Evolutionary conservation across 2,888 invertebrate species (phyloP).

Genomic region (Dyspetes luteomarginatus): DNA sequence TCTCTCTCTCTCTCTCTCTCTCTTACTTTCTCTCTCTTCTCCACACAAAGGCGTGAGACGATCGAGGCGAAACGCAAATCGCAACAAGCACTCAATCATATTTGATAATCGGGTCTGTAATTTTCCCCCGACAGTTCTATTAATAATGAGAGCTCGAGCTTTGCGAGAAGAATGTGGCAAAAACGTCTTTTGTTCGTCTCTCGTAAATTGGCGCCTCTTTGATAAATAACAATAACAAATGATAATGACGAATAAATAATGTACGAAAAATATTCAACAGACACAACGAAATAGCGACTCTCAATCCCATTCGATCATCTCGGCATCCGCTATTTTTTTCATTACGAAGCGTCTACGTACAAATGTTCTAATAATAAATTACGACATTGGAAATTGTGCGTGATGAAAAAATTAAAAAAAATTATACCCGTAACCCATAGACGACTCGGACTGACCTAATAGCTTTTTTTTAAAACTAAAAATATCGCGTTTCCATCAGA

Average conservation of each 20-base stretch:
- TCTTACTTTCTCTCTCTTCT: neutral
- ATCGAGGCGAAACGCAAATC: neutral
- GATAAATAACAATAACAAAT: neutral
- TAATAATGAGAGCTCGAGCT: constrained; percentile 1
- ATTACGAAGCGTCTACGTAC: too few species aligned
- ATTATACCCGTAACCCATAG: neutral
- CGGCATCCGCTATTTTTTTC: neutral
- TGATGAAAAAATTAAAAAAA: neutral
- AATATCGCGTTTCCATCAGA: neutral
- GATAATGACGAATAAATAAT: neutral
- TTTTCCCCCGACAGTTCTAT: constrained; percentile 22
- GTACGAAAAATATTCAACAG: neutral
- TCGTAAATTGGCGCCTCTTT: neutral
- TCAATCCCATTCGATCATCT: neutral
- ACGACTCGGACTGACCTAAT: neutral
- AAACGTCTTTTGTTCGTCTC: neutral
- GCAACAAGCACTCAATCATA: constrained; percentile 28
- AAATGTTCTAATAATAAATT: constrained; percentile 1
- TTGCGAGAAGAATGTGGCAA: neutral
- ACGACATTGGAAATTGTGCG: constrained; percentile 25
- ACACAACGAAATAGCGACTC: neutral
- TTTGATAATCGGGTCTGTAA: constrained; percentile 50
- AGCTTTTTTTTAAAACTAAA: neutral
- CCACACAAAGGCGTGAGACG: too few species aligned
- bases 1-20: neutral